A percentile compares a stretch with the other conserved stretches of the same genome.
These are phyloP conservation scores for Chorisops tibialis DNA, from an alignment of 2,888 invertebrate species.

Conservation along the genomic window DNA sequence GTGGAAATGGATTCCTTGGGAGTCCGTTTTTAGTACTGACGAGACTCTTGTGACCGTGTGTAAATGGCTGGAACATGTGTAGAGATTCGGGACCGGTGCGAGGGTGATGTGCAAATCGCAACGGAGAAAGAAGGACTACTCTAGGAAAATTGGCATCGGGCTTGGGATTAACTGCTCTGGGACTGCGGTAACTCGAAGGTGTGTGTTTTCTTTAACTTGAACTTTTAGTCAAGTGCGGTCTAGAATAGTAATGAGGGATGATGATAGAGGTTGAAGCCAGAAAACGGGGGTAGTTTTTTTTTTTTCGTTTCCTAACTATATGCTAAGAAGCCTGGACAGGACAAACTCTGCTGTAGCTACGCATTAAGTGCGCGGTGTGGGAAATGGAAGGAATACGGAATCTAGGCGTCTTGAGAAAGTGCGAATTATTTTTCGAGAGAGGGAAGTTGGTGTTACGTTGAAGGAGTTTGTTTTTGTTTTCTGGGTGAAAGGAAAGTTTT, in stretches of 20 bases:
- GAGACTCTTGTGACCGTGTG: constrained; percentile 26
- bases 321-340: no score
- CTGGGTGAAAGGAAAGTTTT: no score
- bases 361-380: no score
- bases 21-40: constrained; percentile 24
- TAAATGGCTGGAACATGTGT: constrained; percentile 27
- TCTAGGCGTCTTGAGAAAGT: no score
- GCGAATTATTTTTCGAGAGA: no score
- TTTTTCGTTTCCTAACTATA: no score
- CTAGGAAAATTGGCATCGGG: constrained; percentile 19
- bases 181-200: constrained; percentile 26
- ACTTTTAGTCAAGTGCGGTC: constrained; percentile 16
- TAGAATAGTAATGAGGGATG: constrained; percentile 22
- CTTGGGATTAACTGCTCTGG: constrained; percentile 25
- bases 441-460: no score
- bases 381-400: no score
- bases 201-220: constrained; percentile 1
- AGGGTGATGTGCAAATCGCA: neutral
- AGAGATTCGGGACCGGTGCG: neutral
- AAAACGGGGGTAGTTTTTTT: neutral
- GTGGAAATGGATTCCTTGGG: constrained; percentile 14
- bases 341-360: no score
- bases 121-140: neutral
- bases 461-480: no score
- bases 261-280: neutral